phyloP scores from a whole-genome alignment of 1,140 invertebrate species.

The Bombus vancouverensis region DNA sequence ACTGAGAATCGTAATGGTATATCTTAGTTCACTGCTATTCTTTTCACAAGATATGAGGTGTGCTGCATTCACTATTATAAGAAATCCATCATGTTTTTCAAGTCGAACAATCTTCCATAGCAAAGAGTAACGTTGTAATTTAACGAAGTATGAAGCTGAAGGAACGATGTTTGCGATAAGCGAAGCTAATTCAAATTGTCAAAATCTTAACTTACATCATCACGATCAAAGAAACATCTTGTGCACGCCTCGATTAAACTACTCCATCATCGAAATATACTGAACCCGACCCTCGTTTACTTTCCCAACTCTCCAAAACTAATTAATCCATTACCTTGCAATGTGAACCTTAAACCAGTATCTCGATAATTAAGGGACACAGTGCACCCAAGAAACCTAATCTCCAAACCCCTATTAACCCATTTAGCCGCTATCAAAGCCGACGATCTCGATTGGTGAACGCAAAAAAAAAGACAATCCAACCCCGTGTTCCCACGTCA shows the following conservation, averaged over 20 bases:
- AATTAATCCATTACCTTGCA: constrained; percentile 4
- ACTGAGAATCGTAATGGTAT: neutral
- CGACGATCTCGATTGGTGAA: neutral
- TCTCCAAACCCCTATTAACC: neutral
- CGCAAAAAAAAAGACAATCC: no score
- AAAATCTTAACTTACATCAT: neutral
- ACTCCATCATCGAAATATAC: neutral
- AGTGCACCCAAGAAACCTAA: neutral
- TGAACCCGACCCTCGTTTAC: neutral
- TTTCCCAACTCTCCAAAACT: constrained; percentile 8
- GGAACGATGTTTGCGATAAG: neutral
- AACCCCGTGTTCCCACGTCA: neutral
- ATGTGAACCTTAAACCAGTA: neutral
- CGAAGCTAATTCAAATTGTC: neutral
- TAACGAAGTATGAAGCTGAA: no score
- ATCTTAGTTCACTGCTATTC: neutral
- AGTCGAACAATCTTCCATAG: no score
- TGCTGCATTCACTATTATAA: neutral
- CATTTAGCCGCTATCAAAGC: neutral
- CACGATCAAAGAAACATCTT: neutral
- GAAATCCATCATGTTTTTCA: neutral
- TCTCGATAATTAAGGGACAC: neutral
- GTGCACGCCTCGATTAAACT: neutral
- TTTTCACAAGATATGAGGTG: neutral
- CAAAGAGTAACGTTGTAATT: no score